These are phyloP conservation scores for Calidris pugnax DNA, from an alignment of 2,113 vertebrate species.

Conservation along the genomic window DNA sequence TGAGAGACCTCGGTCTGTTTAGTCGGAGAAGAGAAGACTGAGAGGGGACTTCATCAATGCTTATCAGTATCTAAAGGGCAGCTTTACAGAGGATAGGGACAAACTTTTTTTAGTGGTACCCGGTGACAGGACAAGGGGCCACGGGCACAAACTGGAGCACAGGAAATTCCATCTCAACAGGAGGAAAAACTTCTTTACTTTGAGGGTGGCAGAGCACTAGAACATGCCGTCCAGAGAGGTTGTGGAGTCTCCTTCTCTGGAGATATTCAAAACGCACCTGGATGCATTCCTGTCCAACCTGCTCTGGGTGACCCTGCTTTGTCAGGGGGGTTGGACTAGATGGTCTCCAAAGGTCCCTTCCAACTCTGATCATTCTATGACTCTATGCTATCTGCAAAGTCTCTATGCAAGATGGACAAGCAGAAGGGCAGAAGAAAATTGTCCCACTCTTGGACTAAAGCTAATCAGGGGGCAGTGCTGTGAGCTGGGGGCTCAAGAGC, in stretches of 20 bases:
- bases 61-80: neutral
- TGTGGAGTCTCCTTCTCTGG: neutral
- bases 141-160: neutral
- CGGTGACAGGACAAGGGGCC: neutral
- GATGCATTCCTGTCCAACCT: neutral
- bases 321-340: neutral
- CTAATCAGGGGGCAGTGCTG: neutral
- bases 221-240: neutral
- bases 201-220: neutral
- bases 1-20: neutral
- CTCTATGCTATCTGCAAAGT: neutral
- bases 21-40: neutral
- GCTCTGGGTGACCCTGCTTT: neutral
- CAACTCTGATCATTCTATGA: neutral
- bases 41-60: neutral
- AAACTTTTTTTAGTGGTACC: neutral
- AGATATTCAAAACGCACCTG: neutral
- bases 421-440: neutral
- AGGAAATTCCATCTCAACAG: neutral
- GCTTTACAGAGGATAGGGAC: neutral
- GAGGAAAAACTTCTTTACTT: neutral
- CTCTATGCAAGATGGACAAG: neutral
- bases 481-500: accelerated
- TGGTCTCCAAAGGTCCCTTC: neutral
- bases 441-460: neutral